Percentiles rank a stretch among this genome's conserved stretches.
Conservation (phyloP, 2,888 invertebrate genomes). For the Opisthograptis luteolata region DNA sequence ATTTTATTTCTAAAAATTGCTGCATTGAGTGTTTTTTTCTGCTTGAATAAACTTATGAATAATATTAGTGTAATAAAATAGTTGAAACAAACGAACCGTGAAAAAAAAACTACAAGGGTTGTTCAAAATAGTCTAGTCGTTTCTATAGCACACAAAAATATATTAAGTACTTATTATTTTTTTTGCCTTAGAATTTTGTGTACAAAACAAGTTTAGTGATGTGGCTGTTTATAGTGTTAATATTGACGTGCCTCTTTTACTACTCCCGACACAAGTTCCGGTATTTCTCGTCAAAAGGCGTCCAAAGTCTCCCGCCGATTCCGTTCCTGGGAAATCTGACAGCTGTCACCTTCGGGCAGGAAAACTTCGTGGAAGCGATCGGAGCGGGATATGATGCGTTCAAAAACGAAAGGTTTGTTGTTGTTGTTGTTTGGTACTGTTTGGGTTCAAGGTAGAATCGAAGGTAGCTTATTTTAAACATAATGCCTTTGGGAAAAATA, state of each 20-base stretch:
- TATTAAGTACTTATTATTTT: neutral
- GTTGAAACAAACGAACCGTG: neutral
- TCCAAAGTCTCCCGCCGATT: conserved; percentile 53
- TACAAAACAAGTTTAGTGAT: conserved; percentile 36
- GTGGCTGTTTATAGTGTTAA: conserved; percentile 51
- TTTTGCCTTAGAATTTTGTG: neutral
- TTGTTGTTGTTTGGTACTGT: neutral
- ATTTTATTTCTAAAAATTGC: no score
- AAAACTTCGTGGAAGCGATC: conserved; percentile 65
- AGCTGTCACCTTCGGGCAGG: conserved; percentile 59
- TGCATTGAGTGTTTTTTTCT: no score
- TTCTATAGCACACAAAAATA: no score
- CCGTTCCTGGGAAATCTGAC: conserved; percentile 66
- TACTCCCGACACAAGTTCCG: conserved; percentile 54
- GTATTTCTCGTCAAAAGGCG: conserved; percentile 59
- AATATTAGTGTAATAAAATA: no score
- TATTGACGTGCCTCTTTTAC: conserved; percentile 52
- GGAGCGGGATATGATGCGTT: conserved; percentile 60
- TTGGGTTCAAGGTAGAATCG: neutral
- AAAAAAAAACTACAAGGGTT: neutral
- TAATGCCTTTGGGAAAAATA: no score
- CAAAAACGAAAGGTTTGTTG: conserved; percentile 57
- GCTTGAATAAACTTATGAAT: no score
- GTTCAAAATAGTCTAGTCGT: no score
- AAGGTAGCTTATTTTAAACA: no score